Evolutionary conservation across 2,888 invertebrate genomes (phyloP), one percentile per base, ranked within the genome.

Genomic region (Tetramorium bicarinatum): DNA sequence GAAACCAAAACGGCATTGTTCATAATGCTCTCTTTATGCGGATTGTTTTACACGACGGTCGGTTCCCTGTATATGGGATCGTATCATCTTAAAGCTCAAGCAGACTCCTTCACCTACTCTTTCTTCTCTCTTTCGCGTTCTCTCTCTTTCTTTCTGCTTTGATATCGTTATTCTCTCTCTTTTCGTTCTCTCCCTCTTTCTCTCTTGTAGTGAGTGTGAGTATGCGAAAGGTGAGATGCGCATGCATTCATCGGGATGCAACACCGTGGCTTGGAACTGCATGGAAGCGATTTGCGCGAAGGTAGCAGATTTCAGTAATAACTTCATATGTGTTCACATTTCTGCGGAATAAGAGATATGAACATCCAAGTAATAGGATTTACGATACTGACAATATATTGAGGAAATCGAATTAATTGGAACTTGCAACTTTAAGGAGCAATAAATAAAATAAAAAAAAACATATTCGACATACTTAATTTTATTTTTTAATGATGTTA

Each of bases 161-260:
- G 25, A 34, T 69, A 38, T 67, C 54, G n/a, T 52, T 38, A 34
- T 34, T 34, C 41, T 83, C 85, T 80, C 77, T 72, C 49, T 81
- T 49, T 59, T 9, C 25, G 11, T 47, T 49, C 54, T 34, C 72
- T 75, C 62, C 11, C 54, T 47, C 81, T 72, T 29, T 64, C 76
- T 85, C 81, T 83, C 85, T 82, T 82, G 62, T 90, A 59, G 83
- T 74, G 81, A 85, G 86, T 89, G 84, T 87, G 82, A 83, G 89
- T 89, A 91, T 89, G 91, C 91, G 88, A 87, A 76, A 88, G 87
- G 82, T 89, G 88, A 91, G 86, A 92, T 92, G 92, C 91, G 90
- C 93, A 93, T 93, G 93, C 93, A 87, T 89, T 90, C 85, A 81
- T 84, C 83, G 86, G 71, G 85, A 89, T 87, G 85, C 84, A 85